phyloP scores from a whole-genome alignment of 2,797 vertebrate genomes.

The Anguilla anguilla region DNA sequence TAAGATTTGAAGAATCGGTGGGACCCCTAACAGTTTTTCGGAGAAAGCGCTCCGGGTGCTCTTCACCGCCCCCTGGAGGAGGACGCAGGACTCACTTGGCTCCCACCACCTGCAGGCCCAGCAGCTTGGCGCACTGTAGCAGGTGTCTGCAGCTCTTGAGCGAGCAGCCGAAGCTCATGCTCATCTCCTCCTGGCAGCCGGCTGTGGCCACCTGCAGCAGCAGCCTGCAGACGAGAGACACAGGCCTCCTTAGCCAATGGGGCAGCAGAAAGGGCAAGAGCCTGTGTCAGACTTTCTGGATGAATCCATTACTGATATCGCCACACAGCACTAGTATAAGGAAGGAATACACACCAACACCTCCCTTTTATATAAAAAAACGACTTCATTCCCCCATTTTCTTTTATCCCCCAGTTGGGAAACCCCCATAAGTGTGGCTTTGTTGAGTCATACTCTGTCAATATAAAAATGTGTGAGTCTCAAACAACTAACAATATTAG shows the following conservation, averaged over 20 bases:
- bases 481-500: too few relatives aligned
- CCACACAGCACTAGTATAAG: constrained; percentile 56
- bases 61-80: neutral
- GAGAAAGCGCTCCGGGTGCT: neutral
- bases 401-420: neutral
- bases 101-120: constrained; percentile 86
- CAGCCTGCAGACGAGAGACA: constrained; percentile 81
- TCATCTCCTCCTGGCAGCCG: constrained; percentile 80
- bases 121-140: constrained; percentile 90
- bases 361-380: neutral
- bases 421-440: neutral
- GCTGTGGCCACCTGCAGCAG: constrained; percentile 90
- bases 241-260: neutral
- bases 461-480: neutral
- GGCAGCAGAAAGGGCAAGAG: neutral
- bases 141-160: constrained; percentile 94
- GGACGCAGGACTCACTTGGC: constrained; percentile 82
- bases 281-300: constrained; percentile 48
- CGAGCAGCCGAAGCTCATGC: constrained; percentile 89
- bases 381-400: neutral
- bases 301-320: constrained; percentile 38
- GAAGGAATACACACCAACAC: neutral
- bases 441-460: neutral
- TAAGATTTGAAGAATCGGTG: neutral
- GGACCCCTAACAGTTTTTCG: neutral